phyloP scores from a whole-genome alignment of 2,797 vertebrate species.

The Zalophus californianus region DNA sequence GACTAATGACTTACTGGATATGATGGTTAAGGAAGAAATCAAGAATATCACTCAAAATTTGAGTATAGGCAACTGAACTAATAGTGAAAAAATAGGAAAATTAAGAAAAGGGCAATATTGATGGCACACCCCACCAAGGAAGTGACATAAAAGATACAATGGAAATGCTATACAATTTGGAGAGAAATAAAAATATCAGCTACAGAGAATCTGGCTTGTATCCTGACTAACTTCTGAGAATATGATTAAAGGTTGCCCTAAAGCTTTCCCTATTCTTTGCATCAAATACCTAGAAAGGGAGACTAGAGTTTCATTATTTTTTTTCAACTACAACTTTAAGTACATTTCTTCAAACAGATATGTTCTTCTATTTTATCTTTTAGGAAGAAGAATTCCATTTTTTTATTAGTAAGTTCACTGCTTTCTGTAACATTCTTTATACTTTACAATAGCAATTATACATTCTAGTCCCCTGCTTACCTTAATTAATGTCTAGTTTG shows the following conservation, averaged over 20 bases:
- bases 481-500: slow-evolving; percentile 85
- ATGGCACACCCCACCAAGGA: not conserved
- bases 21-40: not conserved
- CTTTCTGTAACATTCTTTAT: slow-evolving; percentile 71
- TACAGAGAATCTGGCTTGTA: not conserved
- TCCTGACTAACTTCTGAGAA: not conserved
- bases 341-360: slow-evolving; percentile 10
- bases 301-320: not conserved
- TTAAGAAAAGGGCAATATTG: not conserved
- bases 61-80: not conserved
- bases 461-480: slow-evolving; percentile 71
- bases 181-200: not conserved
- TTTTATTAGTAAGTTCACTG: slow-evolving; percentile 66
- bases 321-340: not conserved
- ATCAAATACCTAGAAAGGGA: not conserved
- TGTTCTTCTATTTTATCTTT: slow-evolving; percentile 36
- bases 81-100: not conserved
- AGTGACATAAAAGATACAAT: not conserved
- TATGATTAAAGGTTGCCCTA: not conserved
- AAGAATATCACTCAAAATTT: not conserved
- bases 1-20: not conserved
- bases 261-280: not conserved
- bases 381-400: slow-evolving; percentile 14
- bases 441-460: slow-evolving; percentile 76
- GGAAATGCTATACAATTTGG: not conserved